Conservation (phyloP, 2,113 vertebrate species). For the Litocranius walleri region DNA sequence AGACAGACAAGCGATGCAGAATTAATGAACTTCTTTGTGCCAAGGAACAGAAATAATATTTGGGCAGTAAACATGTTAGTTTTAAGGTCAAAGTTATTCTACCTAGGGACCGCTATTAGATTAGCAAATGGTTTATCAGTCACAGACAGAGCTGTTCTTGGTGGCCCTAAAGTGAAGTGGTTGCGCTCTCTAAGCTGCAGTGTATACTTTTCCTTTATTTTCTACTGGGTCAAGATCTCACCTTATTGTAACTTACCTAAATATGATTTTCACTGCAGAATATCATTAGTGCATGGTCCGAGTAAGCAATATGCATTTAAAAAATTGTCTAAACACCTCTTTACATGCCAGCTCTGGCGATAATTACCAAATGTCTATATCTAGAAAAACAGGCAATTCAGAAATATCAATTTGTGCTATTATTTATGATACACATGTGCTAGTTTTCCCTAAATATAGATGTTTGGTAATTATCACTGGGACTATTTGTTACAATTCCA, state of each 20-base stretch:
- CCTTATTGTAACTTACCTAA: conserved; percentile 46
- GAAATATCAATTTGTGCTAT: conserved; percentile 82
- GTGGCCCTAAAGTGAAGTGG: not conserved
- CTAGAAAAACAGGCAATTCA: conserved; percentile 79
- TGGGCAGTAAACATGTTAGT: conserved; percentile 58
- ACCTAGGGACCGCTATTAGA: conserved; percentile 37
- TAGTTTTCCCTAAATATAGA: conserved; percentile 80
- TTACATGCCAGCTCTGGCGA: conserved; percentile 79
- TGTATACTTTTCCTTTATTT: not conserved
- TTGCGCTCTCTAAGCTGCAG: not conserved
- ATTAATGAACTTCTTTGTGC: conserved; percentile 64
- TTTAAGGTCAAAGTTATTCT: conserved; percentile 63
- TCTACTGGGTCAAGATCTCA: not conserved
- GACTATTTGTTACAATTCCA: conserved; percentile 76
- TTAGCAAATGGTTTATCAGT: conserved; percentile 53
- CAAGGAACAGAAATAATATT: conserved; percentile 69
- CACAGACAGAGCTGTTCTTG: not conserved
- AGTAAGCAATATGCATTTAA: conserved; percentile 81
- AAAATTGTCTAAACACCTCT: conserved; percentile 80
- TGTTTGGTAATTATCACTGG: conserved; percentile 81
- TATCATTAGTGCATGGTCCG: conserved; percentile 73
- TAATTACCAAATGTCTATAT: conserved; percentile 85
- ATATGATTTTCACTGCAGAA: conserved; percentile 64
- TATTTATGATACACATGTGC: conserved; percentile 80
- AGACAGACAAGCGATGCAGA: conserved; percentile 47